phyloP scores from a whole-genome alignment of 1,140 invertebrate species.

The Anastatus disparis region DNA sequence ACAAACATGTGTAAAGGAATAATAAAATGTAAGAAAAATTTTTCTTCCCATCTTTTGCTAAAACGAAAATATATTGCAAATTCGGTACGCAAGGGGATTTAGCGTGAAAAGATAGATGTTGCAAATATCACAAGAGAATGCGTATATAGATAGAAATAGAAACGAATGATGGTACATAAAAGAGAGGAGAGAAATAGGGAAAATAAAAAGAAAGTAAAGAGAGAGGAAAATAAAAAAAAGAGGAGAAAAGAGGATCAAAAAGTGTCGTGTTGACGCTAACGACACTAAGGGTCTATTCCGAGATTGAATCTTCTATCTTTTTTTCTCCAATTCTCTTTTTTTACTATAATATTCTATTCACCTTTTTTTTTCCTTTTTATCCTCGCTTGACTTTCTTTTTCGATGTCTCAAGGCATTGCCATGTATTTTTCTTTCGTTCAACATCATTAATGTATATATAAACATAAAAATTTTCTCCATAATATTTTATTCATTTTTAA shows the following conservation, averaged over 20 bases:
- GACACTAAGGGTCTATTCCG: slow-evolving; percentile 6
- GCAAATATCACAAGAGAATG: not conserved
- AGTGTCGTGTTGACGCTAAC: slow-evolving; percentile 14
- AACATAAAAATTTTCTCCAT: too few relatives aligned
- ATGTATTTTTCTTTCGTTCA: not conserved
- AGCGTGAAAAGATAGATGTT: not conserved
- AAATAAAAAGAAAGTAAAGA: not conserved
- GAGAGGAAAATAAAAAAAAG: not conserved
- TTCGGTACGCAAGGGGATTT: slow-evolving; percentile 1
- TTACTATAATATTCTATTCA: not conserved
- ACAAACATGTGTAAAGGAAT: too few relatives aligned
- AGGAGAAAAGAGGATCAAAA: not conserved
- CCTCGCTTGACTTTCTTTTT: not conserved
- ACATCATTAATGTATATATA: not conserved
- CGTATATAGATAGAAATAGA: slow-evolving; percentile 5
- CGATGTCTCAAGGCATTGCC: not conserved
- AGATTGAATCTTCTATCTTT: slow-evolving; percentile 13
- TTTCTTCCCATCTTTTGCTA: too few relatives aligned
- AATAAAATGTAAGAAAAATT: not conserved
- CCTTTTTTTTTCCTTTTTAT: not conserved
- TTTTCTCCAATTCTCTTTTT: not conserved
- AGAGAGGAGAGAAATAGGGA: not conserved
- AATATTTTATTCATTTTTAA: too few relatives aligned
- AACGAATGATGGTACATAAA: not conserved
- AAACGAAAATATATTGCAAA: not conserved